Conservation (phyloP, 2,888 invertebrate species). For the Kuschelorhynchus macadamiae region DNA sequence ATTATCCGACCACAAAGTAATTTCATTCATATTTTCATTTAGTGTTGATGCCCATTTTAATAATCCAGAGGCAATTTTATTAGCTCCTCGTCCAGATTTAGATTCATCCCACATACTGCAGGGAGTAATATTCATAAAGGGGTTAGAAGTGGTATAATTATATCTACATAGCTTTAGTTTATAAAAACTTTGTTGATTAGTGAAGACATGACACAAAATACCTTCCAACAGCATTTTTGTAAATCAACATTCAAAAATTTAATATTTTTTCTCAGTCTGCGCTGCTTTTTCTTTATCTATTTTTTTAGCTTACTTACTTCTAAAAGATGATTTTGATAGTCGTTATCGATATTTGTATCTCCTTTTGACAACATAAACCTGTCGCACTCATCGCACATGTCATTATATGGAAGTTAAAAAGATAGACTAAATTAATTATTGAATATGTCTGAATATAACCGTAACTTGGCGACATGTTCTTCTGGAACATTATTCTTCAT, state of each 20-base stretch:
- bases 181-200: constrained; percentile 50
- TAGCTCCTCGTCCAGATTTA: constrained; percentile 49
- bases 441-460: constrained; percentile 41
- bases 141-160: constrained; percentile 41
- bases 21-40: constrained; percentile 1
- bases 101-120: constrained; percentile 53
- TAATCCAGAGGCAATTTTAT: constrained; percentile 54
- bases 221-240: constrained; percentile 52
- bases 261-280: constrained; percentile 12
- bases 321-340: constrained; percentile 37
- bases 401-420: constrained; percentile 34
- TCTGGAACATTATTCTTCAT: constrained; percentile 15
- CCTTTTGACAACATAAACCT: constrained; percentile 14
- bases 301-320: constrained; percentile 41
- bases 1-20: constrained; percentile 38
- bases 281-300: constrained; percentile 36
- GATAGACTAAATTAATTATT: constrained; percentile 37
- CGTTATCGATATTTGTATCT: constrained; percentile 22
- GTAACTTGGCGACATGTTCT: constrained; percentile 39
- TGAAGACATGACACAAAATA: constrained; percentile 38
- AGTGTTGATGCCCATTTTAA: constrained; percentile 43
- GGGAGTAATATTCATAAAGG: constrained; percentile 23
- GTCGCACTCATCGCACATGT: constrained; percentile 31
- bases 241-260: constrained; percentile 45
- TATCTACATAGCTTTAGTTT: constrained; percentile 47